Evolutionary conservation across 2,888 invertebrate species (phyloP), one percentile per base, ranked within the genome.

Genomic region (Adela reaumurella): DNA sequence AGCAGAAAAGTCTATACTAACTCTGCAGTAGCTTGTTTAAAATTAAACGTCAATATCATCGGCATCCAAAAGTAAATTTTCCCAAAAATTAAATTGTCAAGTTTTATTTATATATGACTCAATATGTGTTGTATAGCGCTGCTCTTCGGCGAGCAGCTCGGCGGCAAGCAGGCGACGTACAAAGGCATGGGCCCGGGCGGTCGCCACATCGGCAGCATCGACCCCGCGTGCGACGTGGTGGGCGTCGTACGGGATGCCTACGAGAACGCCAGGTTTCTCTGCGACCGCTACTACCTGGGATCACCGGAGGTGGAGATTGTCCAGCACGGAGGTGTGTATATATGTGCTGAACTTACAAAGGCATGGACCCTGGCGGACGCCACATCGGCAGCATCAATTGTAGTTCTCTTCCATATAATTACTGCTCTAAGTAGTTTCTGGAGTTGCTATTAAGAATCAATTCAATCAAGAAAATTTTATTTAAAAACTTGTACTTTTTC

Each of bases 331-430:
- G 85, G 91, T 89, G 67, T 81, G 81, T 3, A 49, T 20, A 11
- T 2, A 29, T 44, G 17, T 6, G 16, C 8, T 6, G n/a, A n/a
- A 68, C 74, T 0, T 68, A 74, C 0, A 68, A 66, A 53, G 77
- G 77, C 1, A 72, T 74, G 28, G 83, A 81, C 3, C 72, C 68
- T 51, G 81, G 84, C 52, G 85, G 86, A 43, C 83, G 90, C 46
- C 97, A 97, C 67, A 90, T 99, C 54, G 99, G 99, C 47, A 94
- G 94, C 62, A 94, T 99, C 58, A 98, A 99, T n/a, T n/a, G n/a
- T 11, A 29, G 14, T 29, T 29, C 14, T 14, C 8, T 11, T 29
- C 8, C 29, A 29, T 11, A 11, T 29, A 29, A 11, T 29, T 29
- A 8, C 8, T 29, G 8, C 8, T 11, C 14, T 29, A 11, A 11